Conservation (phyloP, 2,113 vertebrate genomes). For the Oreotrochilus melanogaster region DNA sequence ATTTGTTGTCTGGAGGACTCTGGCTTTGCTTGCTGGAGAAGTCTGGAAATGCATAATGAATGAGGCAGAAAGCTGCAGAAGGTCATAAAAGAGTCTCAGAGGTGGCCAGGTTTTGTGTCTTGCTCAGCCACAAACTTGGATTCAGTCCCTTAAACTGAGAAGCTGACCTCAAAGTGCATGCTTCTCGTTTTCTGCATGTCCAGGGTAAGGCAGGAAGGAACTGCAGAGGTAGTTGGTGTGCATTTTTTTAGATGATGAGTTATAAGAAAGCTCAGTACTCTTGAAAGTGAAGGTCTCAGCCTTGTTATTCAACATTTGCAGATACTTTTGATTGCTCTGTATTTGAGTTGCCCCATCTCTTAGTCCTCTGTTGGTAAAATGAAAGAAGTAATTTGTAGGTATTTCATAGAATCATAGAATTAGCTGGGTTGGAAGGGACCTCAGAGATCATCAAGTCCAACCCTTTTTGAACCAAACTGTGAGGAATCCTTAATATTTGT, state of each 20-base stretch:
- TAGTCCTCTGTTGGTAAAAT: background rate
- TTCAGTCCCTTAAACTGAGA: background rate
- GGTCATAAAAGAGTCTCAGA: background rate
- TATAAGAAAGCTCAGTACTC: background rate
- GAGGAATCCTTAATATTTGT: background rate
- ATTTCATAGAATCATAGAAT: too few relatives aligned
- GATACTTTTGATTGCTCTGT: background rate
- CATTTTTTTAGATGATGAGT: background rate
- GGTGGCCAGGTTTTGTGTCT: background rate
- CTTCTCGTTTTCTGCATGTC: background rate
- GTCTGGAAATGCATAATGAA: slow-evolving; percentile 33
- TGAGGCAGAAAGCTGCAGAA: slow-evolving; percentile 5
- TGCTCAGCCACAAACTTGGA: background rate
- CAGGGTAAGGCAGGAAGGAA: background rate
- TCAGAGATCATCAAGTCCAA: too few relatives aligned
- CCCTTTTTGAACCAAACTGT: background rate
- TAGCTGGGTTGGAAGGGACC: too few relatives aligned
- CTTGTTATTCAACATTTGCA: background rate
- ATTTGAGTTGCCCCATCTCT: background rate
- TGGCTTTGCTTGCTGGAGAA: background rate
- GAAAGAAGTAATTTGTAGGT: background rate
- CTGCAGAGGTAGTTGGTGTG: background rate
- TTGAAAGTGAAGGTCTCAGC: background rate
- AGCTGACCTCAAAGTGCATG: background rate
- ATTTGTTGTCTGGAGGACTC: background rate